Percentiles rank a stretch among this genome's conserved stretches.
phyloP scores from a whole-genome alignment of 2,113 vertebrate species.

The Chaetodon trifascialis region DNA sequence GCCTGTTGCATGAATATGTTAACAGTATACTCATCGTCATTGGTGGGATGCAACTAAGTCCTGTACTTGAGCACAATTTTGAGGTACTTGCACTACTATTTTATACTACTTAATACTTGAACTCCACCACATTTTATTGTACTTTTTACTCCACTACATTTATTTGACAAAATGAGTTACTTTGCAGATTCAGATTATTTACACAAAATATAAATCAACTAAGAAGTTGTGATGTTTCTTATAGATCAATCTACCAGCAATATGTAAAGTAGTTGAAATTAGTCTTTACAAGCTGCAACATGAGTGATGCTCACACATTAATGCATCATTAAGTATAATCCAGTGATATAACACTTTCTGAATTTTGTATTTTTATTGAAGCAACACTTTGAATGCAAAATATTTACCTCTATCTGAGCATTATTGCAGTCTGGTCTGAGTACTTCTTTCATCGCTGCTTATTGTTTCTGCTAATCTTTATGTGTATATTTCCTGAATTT shows the following conservation, averaged over 20 bases:
- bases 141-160: neutral
- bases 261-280: neutral
- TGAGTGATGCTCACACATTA: neutral
- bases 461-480: neutral
- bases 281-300: neutral
- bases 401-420: too few species aligned
- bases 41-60: neutral
- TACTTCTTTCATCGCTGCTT: neutral
- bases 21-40: neutral
- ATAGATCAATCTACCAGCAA: neutral
- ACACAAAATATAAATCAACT: neutral
- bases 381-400: too few species aligned
- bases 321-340: neutral
- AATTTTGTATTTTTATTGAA: neutral
- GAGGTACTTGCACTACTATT: neutral
- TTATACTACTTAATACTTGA: neutral
- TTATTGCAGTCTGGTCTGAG: too few species aligned
- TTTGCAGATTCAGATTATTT: too few species aligned
- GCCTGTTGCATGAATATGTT: too few species aligned
- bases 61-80: neutral
- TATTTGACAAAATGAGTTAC: neutral
- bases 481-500: neutral
- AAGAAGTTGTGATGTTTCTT: neutral
- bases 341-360: too few species aligned
- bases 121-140: neutral